Evolutionary conservation across 2,888 invertebrate species (phyloP).

Genomic region (Oscheius onirici): DNA sequence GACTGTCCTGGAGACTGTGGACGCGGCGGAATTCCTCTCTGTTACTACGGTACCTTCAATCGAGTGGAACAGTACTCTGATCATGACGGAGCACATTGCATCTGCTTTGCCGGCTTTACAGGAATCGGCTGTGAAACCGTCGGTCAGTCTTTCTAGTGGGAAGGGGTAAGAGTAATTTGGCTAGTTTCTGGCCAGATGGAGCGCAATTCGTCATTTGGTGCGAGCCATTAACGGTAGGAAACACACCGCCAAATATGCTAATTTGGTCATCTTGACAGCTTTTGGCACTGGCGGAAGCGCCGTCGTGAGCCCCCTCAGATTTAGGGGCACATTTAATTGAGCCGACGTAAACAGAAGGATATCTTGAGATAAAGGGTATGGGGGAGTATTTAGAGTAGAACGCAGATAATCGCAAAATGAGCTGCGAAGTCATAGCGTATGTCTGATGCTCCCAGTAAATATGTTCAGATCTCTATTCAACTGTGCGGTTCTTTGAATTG

Average conservation of each 20-base stretch:
- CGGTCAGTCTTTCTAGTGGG: slow-evolving; percentile 36
- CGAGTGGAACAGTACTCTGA: slow-evolving; percentile 50
- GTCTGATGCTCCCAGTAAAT: too few relatives aligned
- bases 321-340: neutral
- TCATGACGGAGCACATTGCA: slow-evolving; percentile 59
- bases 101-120: slow-evolving; percentile 67
- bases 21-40: slow-evolving; percentile 62
- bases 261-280: slow-evolving; percentile 26
- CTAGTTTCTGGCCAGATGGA: slow-evolving; percentile 24
- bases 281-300: slow-evolving; percentile 24
- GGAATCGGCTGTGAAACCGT: slow-evolving; percentile 58
- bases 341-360: neutral
- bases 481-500: too few relatives aligned
- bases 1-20: slow-evolving; percentile 63
- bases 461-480: too few relatives aligned
- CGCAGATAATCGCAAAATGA: too few relatives aligned
- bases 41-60: slow-evolving; percentile 59
- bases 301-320: neutral
- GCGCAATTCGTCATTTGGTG: slow-evolving; percentile 26
- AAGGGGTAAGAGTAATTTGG: slow-evolving; percentile 3
- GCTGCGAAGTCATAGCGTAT: too few relatives aligned
- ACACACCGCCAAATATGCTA: slow-evolving; percentile 33
- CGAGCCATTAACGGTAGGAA: slow-evolving; percentile 22
- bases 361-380: neutral
- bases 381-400: too few relatives aligned